A percentile compares a stretch with the other conserved stretches of the same genome.
These are phyloP conservation scores for Nanorana parkeri DNA, from an alignment of 2,113 vertebrate genomes.

Conservation along the genomic window DNA sequence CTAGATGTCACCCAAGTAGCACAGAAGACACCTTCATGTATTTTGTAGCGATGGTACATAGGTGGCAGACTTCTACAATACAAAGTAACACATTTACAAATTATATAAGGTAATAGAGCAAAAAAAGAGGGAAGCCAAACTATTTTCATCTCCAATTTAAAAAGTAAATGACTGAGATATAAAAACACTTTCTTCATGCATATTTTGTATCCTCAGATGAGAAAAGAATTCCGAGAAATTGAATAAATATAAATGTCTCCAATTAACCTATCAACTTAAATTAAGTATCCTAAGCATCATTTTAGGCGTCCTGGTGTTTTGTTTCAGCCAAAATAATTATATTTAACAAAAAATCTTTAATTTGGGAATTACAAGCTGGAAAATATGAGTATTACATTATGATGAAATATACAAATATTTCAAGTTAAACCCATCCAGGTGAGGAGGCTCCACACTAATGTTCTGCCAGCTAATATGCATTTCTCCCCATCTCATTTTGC, in stretches of 20 bases:
- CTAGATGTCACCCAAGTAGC: conserved; percentile 16
- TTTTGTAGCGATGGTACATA: not conserved
- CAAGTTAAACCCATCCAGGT: too few relatives aligned
- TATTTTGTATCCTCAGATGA: not conserved
- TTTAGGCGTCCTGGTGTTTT: not conserved
- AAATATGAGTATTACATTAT: not conserved
- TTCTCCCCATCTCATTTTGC: too few relatives aligned
- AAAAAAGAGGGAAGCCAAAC: not conserved
- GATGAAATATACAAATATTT: not conserved
- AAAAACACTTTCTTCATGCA: not conserved
- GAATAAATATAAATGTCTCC: not conserved
- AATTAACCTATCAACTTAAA: not conserved
- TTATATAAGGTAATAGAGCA: not conserved
- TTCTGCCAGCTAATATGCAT: too few relatives aligned
- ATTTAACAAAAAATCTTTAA: too few relatives aligned
- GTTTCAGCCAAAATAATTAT: too few relatives aligned
- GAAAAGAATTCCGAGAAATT: not conserved
- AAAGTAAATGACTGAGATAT: not conserved
- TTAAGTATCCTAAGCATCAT: not conserved
- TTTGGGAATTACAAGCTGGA: too few relatives aligned
- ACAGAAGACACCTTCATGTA: not conserved
- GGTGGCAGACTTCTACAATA: not conserved
- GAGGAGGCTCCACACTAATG: too few relatives aligned
- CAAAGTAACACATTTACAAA: not conserved
- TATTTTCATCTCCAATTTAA: not conserved